phyloP scores from a whole-genome alignment of 2,113 vertebrate genomes.

The Scomber scombrus region DNA sequence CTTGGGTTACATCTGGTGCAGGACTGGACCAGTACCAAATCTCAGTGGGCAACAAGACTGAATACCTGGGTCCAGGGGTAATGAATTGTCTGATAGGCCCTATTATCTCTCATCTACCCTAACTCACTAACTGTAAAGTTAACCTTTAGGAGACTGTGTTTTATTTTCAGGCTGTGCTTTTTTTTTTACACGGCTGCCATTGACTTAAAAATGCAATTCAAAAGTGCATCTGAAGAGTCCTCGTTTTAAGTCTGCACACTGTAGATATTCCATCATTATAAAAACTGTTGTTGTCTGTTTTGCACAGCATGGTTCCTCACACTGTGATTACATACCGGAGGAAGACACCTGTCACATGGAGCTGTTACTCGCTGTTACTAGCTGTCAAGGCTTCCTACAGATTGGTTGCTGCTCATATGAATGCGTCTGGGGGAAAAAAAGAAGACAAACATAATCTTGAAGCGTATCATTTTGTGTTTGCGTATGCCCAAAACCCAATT shows the following conservation, averaged over 20 bases:
- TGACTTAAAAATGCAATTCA: conserved; percentile 64
- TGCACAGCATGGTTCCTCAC: conserved; percentile 70
- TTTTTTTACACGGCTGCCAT: conserved; percentile 26
- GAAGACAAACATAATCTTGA: conserved; percentile 63
- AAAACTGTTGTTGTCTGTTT: conserved; percentile 74
- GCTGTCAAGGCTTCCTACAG: conserved; percentile 70
- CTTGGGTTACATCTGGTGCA: conserved; percentile 76
- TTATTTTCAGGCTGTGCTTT: conserved; percentile 44
- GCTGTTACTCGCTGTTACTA: conserved; percentile 65
- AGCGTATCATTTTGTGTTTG: conserved; percentile 48
- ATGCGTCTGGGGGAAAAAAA: conserved; percentile 31
- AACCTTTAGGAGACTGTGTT: conserved; percentile 60
- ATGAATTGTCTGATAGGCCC: conserved; percentile 68
- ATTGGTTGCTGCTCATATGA: conserved; percentile 65
- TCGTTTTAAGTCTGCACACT: conserved; percentile 51
- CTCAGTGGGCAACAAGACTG: conserved; percentile 77
- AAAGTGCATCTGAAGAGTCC: conserved; percentile 52
- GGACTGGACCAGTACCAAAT: conserved; percentile 78
- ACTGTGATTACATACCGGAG: conserved; percentile 71
- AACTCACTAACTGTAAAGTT: conserved; percentile 36
- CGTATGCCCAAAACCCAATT: conserved; percentile 42
- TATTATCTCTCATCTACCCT: conserved; percentile 65
- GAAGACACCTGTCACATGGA: conserved; percentile 74
- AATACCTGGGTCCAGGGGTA: conserved; percentile 63
- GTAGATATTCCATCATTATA: conserved; percentile 73